phyloP scores from a whole-genome alignment of 2,797 vertebrate genomes.

The Schizopygopsis malacanthus region DNA sequence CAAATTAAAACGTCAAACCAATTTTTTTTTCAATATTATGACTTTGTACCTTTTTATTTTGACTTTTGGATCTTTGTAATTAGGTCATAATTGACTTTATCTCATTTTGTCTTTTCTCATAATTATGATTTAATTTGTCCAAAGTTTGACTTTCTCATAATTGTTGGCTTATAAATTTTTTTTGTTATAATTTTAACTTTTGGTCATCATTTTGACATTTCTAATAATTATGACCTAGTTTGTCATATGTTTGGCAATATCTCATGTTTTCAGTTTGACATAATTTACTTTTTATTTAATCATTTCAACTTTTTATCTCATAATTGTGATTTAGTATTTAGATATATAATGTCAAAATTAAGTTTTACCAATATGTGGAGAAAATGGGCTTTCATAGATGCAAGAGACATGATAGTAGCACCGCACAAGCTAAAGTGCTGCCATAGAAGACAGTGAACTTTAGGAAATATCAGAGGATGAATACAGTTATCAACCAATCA shows the following conservation, averaged over 20 bases:
- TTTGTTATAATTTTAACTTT: too few relatives aligned
- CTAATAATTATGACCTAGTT: neutral
- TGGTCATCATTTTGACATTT: neutral
- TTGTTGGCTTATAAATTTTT: too few relatives aligned
- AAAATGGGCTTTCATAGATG: neutral
- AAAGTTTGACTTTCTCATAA: too few relatives aligned
- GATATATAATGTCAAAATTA: neutral
- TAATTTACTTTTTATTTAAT: neutral
- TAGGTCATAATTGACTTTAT: neutral
- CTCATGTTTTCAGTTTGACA: neutral
- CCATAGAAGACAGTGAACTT: neutral
- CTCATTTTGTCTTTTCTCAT: neutral
- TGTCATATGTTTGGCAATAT: neutral
- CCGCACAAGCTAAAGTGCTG: neutral
- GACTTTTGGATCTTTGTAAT: too few relatives aligned
- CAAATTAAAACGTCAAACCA: too few relatives aligned
- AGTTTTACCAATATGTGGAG: neutral
- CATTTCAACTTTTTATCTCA: neutral
- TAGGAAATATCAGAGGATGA: neutral
- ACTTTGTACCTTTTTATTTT: too few relatives aligned
- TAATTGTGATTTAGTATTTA: neutral
- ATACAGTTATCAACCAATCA: neutral
- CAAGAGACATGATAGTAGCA: neutral
- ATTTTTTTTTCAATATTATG: too few relatives aligned
- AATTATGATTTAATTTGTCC: neutral